Conservation (phyloP, 2,888 invertebrate species). For the Nomada flava region DNA sequence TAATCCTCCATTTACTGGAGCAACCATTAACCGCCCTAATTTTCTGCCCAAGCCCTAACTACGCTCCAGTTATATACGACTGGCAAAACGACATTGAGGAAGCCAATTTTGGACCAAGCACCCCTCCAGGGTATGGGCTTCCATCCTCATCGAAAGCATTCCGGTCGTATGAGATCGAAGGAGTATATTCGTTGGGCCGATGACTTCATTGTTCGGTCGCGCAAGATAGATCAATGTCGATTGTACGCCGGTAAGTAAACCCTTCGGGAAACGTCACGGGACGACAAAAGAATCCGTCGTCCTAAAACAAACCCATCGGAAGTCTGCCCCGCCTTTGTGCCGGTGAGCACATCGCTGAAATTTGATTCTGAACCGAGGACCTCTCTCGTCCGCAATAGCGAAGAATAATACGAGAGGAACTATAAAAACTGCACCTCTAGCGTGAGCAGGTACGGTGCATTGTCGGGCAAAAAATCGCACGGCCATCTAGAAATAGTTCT, state of each 20-base stretch:
- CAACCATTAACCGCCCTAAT: no score
- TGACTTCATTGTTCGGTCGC: conserved; percentile 41
- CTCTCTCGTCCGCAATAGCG: conserved; percentile 33
- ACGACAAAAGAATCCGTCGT: conserved; percentile 58
- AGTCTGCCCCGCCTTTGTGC: conserved; percentile 64
- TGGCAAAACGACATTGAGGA: background rate
- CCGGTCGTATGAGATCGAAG: background rate
- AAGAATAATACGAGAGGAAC: conserved; percentile 55
- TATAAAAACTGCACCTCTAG: conserved; percentile 46
- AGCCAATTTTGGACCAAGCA: background rate
- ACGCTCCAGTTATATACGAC: no score
- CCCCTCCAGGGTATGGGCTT: background rate
- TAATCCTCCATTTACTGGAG: no score
- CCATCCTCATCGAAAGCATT: background rate
- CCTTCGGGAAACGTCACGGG: conserved; percentile 53
- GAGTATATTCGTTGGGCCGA: conserved; percentile 21
- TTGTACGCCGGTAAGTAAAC: conserved; percentile 44
- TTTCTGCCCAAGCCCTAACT: no score
- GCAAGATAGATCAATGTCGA: conserved; percentile 49
- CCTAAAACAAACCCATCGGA: conserved; percentile 68
- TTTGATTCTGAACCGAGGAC: conserved; percentile 64
- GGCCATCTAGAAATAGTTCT: conserved; percentile 26
- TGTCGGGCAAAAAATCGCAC: conserved; percentile 8
- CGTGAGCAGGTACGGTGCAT: conserved; percentile 39
- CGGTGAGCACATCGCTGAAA: conserved; percentile 62